Evolutionary conservation across 2,888 invertebrate genomes (phyloP), one percentile per base, ranked within the genome.

Genomic region (Lagria hirta): DNA sequence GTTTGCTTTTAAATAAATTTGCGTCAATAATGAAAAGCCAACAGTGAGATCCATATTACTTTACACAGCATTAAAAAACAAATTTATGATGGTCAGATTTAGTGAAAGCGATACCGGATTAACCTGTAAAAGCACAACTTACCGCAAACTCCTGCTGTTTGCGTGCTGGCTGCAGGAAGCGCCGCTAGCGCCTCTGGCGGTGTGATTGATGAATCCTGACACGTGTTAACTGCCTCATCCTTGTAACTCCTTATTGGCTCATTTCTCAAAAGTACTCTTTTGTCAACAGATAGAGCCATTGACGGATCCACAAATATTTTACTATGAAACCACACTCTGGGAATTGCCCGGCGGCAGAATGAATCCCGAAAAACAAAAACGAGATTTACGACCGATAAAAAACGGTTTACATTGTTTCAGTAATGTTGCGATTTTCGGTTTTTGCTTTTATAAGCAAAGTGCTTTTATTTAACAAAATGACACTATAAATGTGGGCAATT

Each of bases 171-270:
- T 43, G 47, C 40, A 47, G 48, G 43, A 33, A 33, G 41, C 38
- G 34, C 32, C 22, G 23, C 29, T 32, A 48, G 44, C 41, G 40
- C 46, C 42, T 44, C 43, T 49, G 41, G 49, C 38, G 50, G 43
- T 45, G 48, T 54, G 60, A 64, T 61, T 62, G 64, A 61, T 62
- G 51, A 34, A 47, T 47, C 40, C 52, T 58, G 61, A 60, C 62
- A 57, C 59, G 61, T 55, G 61, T 54, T 63, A 62, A 63, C 57
- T 61, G 60, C 60, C 55, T 54, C 54, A 52, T 59, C 57, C 58
- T 61, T 60, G 58, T 60, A 54, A n/a, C 48, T 53, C 51, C 55
- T 62, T 62, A 64, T 64, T 62, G 59, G 53, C 44, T 57, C 48
- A 63, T 63, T 63, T 63, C 56, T 63, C 61, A 62, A 50, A 51